phyloP scores from a whole-genome alignment of 2,797 vertebrate species.

The Garrulus glandarius region DNA sequence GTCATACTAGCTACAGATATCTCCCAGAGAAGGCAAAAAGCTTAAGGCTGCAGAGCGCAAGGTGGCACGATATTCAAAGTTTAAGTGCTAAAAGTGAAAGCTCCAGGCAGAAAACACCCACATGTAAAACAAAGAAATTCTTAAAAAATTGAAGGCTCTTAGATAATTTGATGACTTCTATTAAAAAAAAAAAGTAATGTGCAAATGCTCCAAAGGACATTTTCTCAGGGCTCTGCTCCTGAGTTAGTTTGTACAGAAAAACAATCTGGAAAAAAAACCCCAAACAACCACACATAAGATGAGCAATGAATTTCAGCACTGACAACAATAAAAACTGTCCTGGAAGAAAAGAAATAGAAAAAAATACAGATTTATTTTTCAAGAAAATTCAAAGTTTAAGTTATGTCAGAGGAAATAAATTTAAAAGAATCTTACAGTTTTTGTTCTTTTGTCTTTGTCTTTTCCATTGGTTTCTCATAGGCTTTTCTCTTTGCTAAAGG shows the following conservation, averaged over 20 bases:
- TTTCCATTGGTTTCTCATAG: constrained; percentile 81
- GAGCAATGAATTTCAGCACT: not conserved
- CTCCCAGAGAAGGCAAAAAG: constrained; percentile 24
- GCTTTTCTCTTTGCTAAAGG: constrained; percentile 83
- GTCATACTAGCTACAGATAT: not conserved
- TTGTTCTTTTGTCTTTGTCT: constrained; percentile 89
- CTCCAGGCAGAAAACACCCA: not conserved
- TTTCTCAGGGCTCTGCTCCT: not conserved
- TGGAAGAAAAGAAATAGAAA: not conserved
- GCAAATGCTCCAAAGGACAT: not conserved
- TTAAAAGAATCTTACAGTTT: constrained; percentile 81
- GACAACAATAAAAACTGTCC: not conserved
- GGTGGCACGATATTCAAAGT: not conserved
- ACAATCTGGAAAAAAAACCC: not conserved
- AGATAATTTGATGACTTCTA: not conserved
- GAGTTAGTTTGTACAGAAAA: not conserved
- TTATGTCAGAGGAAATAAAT: not conserved
- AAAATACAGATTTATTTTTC: not conserved
- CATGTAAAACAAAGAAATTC: not conserved
- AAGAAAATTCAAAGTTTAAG: not conserved
- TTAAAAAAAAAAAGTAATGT: not conserved
- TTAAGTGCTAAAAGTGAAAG: not conserved
- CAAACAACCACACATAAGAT: not conserved
- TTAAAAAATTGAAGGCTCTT: not conserved
- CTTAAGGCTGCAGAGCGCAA: not conserved